Evolutionary conservation across 2,113 vertebrate genomes (phyloP).

Genomic region (Meriones unguiculatus): DNA sequence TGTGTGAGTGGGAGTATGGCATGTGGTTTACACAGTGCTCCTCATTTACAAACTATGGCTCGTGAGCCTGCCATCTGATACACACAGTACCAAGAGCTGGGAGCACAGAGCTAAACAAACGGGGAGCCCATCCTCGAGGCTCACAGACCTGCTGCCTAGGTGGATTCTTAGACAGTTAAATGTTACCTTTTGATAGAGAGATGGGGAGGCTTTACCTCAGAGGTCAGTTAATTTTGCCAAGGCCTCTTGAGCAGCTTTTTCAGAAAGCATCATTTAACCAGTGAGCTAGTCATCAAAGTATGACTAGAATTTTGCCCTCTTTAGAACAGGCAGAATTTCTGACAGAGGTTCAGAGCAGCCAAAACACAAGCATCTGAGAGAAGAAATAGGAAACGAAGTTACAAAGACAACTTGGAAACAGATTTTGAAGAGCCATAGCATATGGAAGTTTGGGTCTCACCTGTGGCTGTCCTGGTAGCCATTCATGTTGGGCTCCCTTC

Average conservation of each 20-base stretch:
- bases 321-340: conserved; percentile 10
- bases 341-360: background rate
- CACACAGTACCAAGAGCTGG: background rate
- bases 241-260: conserved; percentile 2
- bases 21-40: background rate
- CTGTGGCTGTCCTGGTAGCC: background rate
- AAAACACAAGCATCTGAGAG: background rate
- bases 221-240: background rate
- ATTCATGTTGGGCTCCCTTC: background rate
- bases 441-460: conserved; percentile 37
- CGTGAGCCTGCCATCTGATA: background rate
- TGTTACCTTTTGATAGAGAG: background rate
- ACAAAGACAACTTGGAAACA: background rate
- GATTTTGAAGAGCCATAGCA: background rate
- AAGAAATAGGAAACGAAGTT: background rate
- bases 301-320: background rate
- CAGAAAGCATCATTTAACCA: background rate
- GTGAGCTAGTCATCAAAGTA: background rate
- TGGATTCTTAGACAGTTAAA: conserved; percentile 15
- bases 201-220: background rate
- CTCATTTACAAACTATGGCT: background rate
- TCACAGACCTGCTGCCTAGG: background rate
- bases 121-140: background rate
- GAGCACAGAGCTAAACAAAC: background rate
- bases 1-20: background rate